These are phyloP conservation scores for Sycophila sp. DNA, from an alignment of 1,140 invertebrate genomes.

Conservation along the genomic window DNA sequence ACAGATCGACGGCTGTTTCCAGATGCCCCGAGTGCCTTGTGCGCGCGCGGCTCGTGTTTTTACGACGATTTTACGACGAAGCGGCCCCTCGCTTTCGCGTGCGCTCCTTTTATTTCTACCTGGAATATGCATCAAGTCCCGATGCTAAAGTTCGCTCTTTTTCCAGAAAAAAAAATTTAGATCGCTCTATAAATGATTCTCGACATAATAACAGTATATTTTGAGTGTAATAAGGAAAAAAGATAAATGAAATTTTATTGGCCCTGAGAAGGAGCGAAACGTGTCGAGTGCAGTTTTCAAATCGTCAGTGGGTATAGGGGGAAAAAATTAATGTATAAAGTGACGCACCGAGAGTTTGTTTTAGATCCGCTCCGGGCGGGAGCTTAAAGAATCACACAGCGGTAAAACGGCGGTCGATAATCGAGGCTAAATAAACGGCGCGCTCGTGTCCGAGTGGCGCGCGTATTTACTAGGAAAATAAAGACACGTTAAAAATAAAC, in stretches of 20 bases:
- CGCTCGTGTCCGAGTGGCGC: neutral
- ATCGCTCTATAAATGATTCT: no score
- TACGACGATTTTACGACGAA: neutral
- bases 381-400: neutral
- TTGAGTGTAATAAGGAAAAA: no score
- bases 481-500: slow-evolving; percentile 21
- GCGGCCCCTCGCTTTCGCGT: neutral
- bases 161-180: no score
- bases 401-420: neutral
- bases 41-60: neutral
- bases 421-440: neutral
- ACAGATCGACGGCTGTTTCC: neutral
- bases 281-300: no score
- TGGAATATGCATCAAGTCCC: no score
- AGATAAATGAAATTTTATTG: no score
- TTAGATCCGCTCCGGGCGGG: neutral
- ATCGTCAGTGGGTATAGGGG: no score
- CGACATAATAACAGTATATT: no score
- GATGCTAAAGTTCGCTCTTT: no score
- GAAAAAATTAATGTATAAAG: no score
- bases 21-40: neutral
- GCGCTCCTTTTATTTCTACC: neutral
- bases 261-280: no score
- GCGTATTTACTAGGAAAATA: slow-evolving; percentile 7
- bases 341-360: no score